Evolutionary conservation across 2,113 vertebrate genomes (phyloP).

Genomic region (Nothobranchius furzeri): DNA sequence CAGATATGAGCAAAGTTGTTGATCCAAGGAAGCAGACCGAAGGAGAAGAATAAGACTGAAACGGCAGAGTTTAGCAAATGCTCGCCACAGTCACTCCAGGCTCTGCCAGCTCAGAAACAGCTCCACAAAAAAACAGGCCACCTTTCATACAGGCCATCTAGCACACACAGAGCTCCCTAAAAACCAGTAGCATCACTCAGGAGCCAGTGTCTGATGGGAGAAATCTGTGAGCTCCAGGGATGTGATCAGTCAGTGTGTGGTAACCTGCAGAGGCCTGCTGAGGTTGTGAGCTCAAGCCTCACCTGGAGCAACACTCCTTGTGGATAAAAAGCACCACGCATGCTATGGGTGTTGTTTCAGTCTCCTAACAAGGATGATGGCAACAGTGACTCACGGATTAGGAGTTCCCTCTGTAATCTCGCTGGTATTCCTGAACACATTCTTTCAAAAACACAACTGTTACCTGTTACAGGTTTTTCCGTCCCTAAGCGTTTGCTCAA

Average conservation of each 20-base stretch:
- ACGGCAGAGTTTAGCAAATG: constrained; percentile 92
- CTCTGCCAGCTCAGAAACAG: constrained; percentile 99
- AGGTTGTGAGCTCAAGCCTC: constrained; percentile 62
- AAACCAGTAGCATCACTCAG: too few species aligned
- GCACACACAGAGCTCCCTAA: not conserved
- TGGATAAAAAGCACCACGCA: too few species aligned
- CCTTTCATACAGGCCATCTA: constrained; percentile 99
- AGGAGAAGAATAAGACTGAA: constrained; percentile 93
- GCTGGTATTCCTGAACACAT: too few species aligned
- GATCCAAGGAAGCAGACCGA: constrained; percentile 96
- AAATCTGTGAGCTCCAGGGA: constrained; percentile 32
- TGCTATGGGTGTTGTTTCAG: too few species aligned
- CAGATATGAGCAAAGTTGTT: constrained; percentile 98
- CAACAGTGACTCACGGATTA: too few species aligned
- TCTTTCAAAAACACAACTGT: too few species aligned
- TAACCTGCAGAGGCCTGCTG: constrained; percentile 16
- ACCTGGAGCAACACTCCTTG: constrained; percentile 29
- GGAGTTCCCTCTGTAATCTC: too few species aligned
- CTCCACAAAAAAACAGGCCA: constrained; percentile 98
- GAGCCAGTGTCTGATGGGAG: too few species aligned
- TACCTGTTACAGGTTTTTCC: too few species aligned
- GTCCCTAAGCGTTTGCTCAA: too few species aligned
- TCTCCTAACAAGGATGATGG: too few species aligned
- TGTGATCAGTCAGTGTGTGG: constrained; percentile 43
- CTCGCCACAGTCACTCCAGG: constrained; percentile 93